phyloP scores from a whole-genome alignment of 2,888 invertebrate genomes.

The Brachyopa scutellaris region DNA sequence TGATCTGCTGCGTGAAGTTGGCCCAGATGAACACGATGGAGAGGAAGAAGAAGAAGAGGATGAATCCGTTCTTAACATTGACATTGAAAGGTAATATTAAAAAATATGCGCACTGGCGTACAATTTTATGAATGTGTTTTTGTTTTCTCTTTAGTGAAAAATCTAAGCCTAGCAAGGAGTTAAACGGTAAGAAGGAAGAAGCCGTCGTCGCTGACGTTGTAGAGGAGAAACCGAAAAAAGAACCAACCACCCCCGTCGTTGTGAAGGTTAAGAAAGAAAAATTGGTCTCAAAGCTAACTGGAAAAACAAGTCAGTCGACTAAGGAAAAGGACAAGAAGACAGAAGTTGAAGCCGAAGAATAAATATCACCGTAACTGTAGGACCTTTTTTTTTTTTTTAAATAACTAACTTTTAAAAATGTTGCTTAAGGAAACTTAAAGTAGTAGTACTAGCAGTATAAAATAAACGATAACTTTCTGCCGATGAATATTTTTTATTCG shows the following conservation, averaged over 20 bases:
- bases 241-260: constrained; percentile 37
- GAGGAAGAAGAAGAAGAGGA: constrained; percentile 87
- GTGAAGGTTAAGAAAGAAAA: constrained; percentile 71
- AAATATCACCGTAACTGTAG: not conserved
- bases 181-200: constrained; percentile 81
- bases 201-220: constrained; percentile 76
- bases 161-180: constrained; percentile 78
- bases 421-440: constrained; percentile 35
- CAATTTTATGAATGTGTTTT: constrained; percentile 82
- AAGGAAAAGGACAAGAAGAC: constrained; percentile 52
- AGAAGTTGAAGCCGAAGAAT: constrained; percentile 29
- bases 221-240: constrained; percentile 73
- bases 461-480: too few relatives aligned
- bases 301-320: too few relatives aligned
- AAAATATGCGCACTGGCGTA: too few relatives aligned
- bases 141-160: constrained; percentile 84
- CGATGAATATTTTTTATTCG: too few relatives aligned
- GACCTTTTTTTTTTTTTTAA: constrained; percentile 18
- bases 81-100: constrained; percentile 82
- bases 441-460: constrained; percentile 33
- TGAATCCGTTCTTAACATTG: constrained; percentile 83
- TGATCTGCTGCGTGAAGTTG: constrained; percentile 88
- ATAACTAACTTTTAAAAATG: constrained; percentile 26
- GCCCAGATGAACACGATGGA: constrained; percentile 85
- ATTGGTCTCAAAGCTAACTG: constrained; percentile 67